Evolutionary conservation across 2,797 vertebrate species (phyloP).

Genomic region (Megaceryle alcyon): DNA sequence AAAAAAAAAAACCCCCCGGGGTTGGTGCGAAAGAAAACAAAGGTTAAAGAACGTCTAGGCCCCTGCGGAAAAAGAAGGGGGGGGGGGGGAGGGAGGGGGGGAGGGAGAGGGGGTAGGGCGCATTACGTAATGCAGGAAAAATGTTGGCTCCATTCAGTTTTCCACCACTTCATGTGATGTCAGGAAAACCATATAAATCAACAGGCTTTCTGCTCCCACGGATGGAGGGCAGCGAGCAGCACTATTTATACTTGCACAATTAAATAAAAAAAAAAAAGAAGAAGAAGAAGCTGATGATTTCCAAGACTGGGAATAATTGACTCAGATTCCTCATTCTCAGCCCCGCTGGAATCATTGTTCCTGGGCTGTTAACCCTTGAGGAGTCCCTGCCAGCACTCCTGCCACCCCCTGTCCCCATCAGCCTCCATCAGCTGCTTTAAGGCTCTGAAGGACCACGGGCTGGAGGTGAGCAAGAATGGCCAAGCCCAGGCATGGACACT

Average conservation of each 20-base stretch:
- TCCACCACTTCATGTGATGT: conserved; percentile 75
- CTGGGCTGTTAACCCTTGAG: conserved; percentile 57
- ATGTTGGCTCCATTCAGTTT: conserved; percentile 75
- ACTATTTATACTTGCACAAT: conserved; percentile 72
- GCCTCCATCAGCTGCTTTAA: not conserved
- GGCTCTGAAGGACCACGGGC: not conserved
- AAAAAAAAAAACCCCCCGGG: no score
- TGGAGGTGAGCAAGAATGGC: not conserved
- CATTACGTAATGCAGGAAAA: conserved; percentile 76
- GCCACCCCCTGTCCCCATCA: not conserved
- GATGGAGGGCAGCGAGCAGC: conserved; percentile 63
- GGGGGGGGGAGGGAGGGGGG: no score
- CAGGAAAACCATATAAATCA: conserved; percentile 77
- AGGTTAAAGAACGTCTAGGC: no score
- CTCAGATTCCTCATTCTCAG: conserved; percentile 52
- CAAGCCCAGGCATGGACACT: accelerated
- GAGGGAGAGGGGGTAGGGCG: not conserved
- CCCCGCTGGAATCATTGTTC: not conserved
- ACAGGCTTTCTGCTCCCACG: conserved; percentile 71
- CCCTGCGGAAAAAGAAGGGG: no score
- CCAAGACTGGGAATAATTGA: conserved; percentile 59
- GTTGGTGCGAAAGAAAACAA: no score
- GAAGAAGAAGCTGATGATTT: conserved; percentile 53
- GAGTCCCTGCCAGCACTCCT: not conserved
- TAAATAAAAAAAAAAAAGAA: conserved; percentile 4